A percentile compares a stretch with the other conserved stretches of the same genome.
Evolutionary conservation across 2,113 vertebrate species (phyloP).

Genomic region (Albula glossodonta): DNA sequence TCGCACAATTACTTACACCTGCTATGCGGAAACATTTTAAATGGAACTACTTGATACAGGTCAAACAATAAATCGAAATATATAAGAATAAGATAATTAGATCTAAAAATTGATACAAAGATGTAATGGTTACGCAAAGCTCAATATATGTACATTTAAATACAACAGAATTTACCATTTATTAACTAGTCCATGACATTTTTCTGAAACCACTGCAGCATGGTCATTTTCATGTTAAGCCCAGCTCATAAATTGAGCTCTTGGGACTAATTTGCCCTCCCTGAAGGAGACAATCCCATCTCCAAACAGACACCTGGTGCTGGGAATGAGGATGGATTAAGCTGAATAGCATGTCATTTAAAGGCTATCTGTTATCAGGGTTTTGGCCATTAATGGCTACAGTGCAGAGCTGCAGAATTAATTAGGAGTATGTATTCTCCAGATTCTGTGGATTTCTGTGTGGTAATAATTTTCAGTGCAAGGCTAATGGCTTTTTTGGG

Average conservation of each 20-base stretch:
- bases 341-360: slow-evolving; percentile 9
- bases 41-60: neutral
- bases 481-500: neutral
- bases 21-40: neutral
- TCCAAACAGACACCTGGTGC: neutral
- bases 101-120: no score
- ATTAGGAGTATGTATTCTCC: neutral
- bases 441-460: neutral
- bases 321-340: slow-evolving; percentile 8
- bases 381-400: neutral
- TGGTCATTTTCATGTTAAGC: neutral
- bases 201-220: neutral
- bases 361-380: neutral
- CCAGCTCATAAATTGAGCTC: neutral
- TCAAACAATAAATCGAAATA: neutral
- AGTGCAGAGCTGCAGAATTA: neutral
- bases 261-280: neutral
- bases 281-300: neutral
- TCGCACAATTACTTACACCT: neutral
- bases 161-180: neutral
- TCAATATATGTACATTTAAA: neutral
- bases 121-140: neutral
- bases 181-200: neutral
- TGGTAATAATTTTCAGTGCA: neutral
- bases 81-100: no score